Percentiles rank a stretch among this genome's conserved stretches.
Evolutionary conservation across 2,797 vertebrate genomes (phyloP).

Genomic region (Chelidonichthys spinosus): DNA sequence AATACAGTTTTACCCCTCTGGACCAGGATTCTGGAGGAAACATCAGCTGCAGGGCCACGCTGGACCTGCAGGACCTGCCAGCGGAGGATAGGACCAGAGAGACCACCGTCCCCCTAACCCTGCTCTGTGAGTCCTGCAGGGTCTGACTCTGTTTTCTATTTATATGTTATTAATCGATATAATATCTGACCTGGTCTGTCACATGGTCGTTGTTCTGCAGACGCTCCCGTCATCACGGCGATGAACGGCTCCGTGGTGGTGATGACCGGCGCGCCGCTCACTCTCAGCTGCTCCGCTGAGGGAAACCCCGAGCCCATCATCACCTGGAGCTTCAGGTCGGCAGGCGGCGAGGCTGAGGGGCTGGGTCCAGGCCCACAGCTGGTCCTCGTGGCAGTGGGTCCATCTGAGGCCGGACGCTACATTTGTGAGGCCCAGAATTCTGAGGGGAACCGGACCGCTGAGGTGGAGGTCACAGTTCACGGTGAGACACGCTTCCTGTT

Average conservation of each 20-base stretch:
- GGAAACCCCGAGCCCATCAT: conserved; percentile 72
- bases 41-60: conserved; percentile 75
- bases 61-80: conserved; percentile 54
- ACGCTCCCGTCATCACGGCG: conserved; percentile 56
- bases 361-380: conserved; percentile 26
- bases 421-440: conserved; percentile 70
- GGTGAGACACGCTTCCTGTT: conserved; percentile 62
- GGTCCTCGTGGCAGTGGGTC: not conserved
- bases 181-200: not conserved
- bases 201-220: conserved; percentile 40
- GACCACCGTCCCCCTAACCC: conserved; percentile 51
- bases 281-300: conserved; percentile 69
- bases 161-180: no score
- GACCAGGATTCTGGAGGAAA: conserved; percentile 32
- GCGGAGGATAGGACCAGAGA: conserved; percentile 50
- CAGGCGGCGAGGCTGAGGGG: not conserved
- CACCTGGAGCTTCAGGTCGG: conserved; percentile 65
- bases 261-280: conserved; percentile 68
- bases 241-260: conserved; percentile 19
- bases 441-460: conserved; percentile 48
- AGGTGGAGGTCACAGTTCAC: conserved; percentile 53
- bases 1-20: conserved; percentile 57
- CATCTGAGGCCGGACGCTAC: conserved; percentile 65
- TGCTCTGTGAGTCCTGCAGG: conserved; percentile 70
- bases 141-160: no score